A percentile compares a stretch with the other conserved stretches of the same genome.
These are phyloP conservation scores for Drosophila anceps DNA, from an alignment of 2,888 invertebrate genomes.

Conservation along the genomic window DNA sequence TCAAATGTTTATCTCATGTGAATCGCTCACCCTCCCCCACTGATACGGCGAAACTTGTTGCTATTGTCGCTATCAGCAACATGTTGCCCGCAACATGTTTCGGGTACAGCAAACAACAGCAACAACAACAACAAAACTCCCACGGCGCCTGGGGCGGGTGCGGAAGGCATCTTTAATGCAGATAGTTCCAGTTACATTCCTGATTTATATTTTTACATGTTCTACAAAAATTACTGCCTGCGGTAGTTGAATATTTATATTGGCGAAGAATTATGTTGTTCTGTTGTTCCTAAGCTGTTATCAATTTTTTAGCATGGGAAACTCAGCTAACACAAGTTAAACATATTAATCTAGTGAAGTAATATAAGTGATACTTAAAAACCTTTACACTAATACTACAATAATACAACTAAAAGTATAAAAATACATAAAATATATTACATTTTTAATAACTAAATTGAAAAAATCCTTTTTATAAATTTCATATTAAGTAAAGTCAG, in stretches of 20 bases:
- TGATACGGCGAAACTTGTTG: not conserved
- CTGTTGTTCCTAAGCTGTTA: not conserved
- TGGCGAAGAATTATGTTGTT: not conserved
- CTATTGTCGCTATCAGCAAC: constrained; percentile 3
- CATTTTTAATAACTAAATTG: not conserved
- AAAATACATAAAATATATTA: not conserved
- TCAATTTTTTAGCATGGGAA: not conserved
- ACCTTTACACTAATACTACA: no score
- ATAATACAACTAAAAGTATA: no score
- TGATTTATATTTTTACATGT: constrained; percentile 6
- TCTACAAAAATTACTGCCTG: constrained; percentile 5
- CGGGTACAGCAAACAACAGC: not conserved
- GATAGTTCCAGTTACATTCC: constrained; percentile 9
- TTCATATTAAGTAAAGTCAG: not conserved
- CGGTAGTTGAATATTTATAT: constrained; percentile 1
- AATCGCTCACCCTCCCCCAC: not conserved
- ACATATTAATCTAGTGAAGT: not conserved
- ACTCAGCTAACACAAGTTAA: not conserved
- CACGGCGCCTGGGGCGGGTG: constrained; percentile 7
- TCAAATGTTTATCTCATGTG: not conserved
- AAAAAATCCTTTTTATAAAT: not conserved
- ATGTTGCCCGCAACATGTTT: constrained; percentile 8
- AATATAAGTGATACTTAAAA: not conserved
- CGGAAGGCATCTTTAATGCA: constrained; percentile 5
- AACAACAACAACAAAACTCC: constrained; percentile 1